These are phyloP conservation scores for Ceratitis capitata DNA, from an alignment of 1,140 invertebrate genomes.

Conservation along the genomic window DNA sequence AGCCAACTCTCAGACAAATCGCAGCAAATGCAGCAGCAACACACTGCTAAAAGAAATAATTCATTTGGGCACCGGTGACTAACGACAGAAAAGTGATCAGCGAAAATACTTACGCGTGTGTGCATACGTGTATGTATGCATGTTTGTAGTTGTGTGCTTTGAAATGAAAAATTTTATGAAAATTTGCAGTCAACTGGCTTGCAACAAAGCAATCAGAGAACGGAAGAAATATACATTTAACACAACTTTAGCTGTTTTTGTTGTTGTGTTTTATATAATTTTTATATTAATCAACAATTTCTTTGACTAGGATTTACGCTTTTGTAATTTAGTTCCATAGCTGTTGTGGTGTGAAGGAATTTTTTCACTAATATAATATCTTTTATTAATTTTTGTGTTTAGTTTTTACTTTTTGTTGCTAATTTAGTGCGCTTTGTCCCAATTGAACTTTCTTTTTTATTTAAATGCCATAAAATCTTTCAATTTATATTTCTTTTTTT, in stretches of 20 bases:
- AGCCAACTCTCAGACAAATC: not conserved
- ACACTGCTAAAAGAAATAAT: not conserved
- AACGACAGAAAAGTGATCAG: not conserved
- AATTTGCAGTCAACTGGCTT: not conserved
- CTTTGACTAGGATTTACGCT: not conserved
- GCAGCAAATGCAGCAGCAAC: not conserved
- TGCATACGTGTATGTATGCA: too few relatives aligned
- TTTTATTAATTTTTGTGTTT: not conserved
- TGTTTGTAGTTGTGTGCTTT: not conserved
- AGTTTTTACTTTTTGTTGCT: not conserved
- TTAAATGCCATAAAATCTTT: not conserved
- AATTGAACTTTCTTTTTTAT: slow-evolving; percentile 24
- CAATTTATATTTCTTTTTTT: too few relatives aligned
- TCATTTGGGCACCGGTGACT: not conserved
- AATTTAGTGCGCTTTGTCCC: not conserved
- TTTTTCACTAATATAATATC: too few relatives aligned
- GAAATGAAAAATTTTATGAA: not conserved
- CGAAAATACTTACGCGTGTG: not conserved
- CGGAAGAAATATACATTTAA: not conserved
- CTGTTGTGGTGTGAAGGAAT: too few relatives aligned
- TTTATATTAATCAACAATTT: too few relatives aligned
- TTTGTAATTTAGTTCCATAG: not conserved
- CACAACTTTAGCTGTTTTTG: not conserved
- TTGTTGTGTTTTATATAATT: not conserved
- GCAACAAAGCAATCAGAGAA: not conserved